These are phyloP conservation scores for Aphidoletes aphidimyza DNA, from an alignment of 2,888 invertebrate genomes.

Conservation along the genomic window DNA sequence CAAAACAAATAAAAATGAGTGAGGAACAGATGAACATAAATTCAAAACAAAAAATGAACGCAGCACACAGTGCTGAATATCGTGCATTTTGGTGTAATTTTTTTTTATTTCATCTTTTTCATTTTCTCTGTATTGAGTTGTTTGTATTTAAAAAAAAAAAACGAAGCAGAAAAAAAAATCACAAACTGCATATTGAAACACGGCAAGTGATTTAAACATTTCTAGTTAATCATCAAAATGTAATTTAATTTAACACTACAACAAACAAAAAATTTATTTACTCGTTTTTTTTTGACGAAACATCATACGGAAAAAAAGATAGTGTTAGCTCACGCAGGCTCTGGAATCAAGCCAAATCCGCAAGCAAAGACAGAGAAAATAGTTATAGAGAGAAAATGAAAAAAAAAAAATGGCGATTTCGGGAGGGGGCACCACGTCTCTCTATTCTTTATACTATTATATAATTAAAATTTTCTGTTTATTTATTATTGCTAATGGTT, in stretches of 20 bases:
- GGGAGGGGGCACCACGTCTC: background rate
- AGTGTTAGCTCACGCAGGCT: background rate
- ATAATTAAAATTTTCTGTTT: constrained; percentile 44
- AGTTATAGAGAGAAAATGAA: background rate
- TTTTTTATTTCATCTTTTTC: background rate
- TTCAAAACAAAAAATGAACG: too few relatives aligned
- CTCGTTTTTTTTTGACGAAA: background rate
- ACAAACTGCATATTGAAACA: constrained; percentile 35
- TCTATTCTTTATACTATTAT: background rate
- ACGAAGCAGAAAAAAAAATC: background rate
- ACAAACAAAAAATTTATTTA: background rate
- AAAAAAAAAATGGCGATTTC: constrained; percentile 1
- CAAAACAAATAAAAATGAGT: background rate
- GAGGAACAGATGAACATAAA: too few relatives aligned
- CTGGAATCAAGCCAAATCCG: background rate
- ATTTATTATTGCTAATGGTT: constrained; percentile 46
- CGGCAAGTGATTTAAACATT: background rate
- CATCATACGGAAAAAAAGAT: background rate
- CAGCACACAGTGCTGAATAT: constrained; percentile 41
- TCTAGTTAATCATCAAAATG: constrained; percentile 19
- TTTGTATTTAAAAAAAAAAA: too few relatives aligned
- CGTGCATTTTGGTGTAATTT: background rate
- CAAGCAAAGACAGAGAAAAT: background rate
- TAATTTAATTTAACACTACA: constrained; percentile 31
- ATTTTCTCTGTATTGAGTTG: background rate